phyloP scores from a whole-genome alignment of 2,888 invertebrate species.

The Eustalomyia histrio region DNA sequence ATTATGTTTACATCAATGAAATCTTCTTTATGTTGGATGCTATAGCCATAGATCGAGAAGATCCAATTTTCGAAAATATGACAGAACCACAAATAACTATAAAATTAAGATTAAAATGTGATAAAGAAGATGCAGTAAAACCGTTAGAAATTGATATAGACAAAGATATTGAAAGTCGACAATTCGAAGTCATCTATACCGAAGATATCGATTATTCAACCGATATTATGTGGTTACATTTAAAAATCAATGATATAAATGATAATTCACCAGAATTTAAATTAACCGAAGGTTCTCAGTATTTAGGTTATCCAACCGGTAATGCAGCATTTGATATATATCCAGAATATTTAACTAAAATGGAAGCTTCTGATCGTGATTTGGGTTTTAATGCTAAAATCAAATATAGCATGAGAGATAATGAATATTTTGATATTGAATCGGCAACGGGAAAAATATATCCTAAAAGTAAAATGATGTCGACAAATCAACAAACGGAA shows the following conservation, averaged over 20 bases:
- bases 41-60: conserved; percentile 70
- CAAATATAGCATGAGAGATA: conserved; percentile 66
- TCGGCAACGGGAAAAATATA: conserved; percentile 68
- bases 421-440: conserved; percentile 70
- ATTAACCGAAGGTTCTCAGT: conserved; percentile 53
- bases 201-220: conserved; percentile 68
- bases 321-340: conserved; percentile 65
- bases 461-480: conserved; percentile 66
- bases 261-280: conserved; percentile 71
- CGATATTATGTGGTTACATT: conserved; percentile 66
- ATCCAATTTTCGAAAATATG: conserved; percentile 66
- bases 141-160: conserved; percentile 5
- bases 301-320: conserved; percentile 70
- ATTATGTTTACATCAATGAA: conserved; percentile 68
- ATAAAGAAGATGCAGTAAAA: neutral
- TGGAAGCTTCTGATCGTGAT: conserved; percentile 69
- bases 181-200: conserved; percentile 33
- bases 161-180: neutral
- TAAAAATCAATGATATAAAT: conserved; percentile 72
- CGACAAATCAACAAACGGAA: conserved; percentile 50
- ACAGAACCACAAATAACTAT: conserved; percentile 68
- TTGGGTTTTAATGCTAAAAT: conserved; percentile 69
- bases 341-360: conserved; percentile 68
- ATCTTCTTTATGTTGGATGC: conserved; percentile 68
- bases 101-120: conserved; percentile 67